Evolutionary conservation across 2,797 vertebrate genomes (phyloP).

Genomic region (Merluccius polli): DNA sequence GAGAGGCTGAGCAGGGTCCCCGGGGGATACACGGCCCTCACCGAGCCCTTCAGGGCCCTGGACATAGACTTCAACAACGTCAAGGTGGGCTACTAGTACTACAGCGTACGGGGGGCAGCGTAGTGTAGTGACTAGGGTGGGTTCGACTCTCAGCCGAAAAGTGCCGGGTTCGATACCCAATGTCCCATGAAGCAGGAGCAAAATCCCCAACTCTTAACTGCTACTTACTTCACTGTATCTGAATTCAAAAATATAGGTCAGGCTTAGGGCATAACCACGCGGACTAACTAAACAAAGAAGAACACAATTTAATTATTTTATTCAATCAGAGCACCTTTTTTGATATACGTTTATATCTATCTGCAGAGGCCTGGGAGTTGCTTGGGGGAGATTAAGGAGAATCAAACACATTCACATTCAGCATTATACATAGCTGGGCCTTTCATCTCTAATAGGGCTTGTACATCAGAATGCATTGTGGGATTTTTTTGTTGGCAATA

Average conservation of each 20-base stretch:
- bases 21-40: constrained; percentile 84
- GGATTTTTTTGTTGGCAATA: too few species aligned
- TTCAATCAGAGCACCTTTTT: too few species aligned
- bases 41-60: constrained; percentile 83
- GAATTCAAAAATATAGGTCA: neutral
- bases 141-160: neutral
- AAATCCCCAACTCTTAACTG: neutral
- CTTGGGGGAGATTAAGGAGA: neutral
- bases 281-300: neutral
- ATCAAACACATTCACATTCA: neutral
- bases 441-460: neutral
- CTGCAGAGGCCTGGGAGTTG: neutral
- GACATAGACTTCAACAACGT: constrained; percentile 87
- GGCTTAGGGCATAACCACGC: neutral
- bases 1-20: constrained; percentile 89
- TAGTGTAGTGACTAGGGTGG: neutral
- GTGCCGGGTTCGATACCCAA: neutral
- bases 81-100: constrained; percentile 82
- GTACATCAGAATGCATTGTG: too few species aligned
- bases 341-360: too few species aligned
- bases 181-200: neutral
- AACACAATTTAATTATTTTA: neutral
- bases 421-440: neutral
- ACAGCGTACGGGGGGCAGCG: neutral
- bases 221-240: neutral